Evolutionary conservation across 1,140 invertebrate genomes (phyloP), one percentile per base, ranked within the genome.

Genomic region (Drosophila repletoides): DNA sequence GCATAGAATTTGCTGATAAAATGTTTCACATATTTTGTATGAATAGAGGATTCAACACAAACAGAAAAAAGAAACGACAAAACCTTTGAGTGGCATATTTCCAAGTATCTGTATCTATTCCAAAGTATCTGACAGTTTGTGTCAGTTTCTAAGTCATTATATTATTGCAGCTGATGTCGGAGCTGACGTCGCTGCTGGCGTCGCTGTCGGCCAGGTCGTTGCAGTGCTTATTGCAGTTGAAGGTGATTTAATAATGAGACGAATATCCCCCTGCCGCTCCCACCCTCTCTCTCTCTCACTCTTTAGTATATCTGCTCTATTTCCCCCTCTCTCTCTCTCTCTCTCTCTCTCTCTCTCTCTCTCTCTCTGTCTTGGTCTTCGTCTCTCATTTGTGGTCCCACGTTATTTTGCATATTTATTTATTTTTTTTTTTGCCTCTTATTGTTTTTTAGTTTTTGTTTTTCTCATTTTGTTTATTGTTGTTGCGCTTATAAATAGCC

Each of bases 181-280:
- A 14, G 49, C 31, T 19, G 24, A 1, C 29, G 15, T 28, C 46
- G 43, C 55, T 60, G 64, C 14, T 5, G 26, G n/a, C 51, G 49
- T 52, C 56, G 38, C 58, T 38, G 64, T 53, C 40, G 31, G 17
- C 14, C 26, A 53, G 71, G 79, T 83, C 79, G 79, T 74, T 79
- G 65, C 74, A 83, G 77, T 84, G 74, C 69, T 58, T 77, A 77
- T 41, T 84, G 81, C 72, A 83, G 79, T 84, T 84, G 79, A 83
- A 84, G 79, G 79, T 83, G 79, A 83, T 83, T 83, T 83, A 76
- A 84, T 84, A 84, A 84, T 84, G 79, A 84, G 51, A 40, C 63
- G 55, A 28, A 52, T 41, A 28, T n/a, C 21, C 26, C 19, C 14
- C 12, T 12, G 3, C 15, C n/a, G 17, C 5, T 5, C 34, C 15